phyloP scores from a whole-genome alignment of 2,797 vertebrate species.

The Sciurus vulgaris region DNA sequence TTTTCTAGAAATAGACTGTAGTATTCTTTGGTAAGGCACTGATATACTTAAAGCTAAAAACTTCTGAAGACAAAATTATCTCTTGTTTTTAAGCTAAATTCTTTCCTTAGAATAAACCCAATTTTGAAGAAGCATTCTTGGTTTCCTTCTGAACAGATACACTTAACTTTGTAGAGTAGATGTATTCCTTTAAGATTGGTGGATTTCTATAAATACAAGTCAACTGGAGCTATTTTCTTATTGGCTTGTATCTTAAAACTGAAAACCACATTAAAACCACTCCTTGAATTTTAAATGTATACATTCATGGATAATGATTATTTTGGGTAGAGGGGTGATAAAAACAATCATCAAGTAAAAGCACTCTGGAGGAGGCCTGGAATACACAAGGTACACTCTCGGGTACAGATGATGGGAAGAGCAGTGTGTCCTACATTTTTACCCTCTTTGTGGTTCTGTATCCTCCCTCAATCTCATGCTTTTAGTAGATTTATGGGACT shows the following conservation, averaged over 20 bases:
- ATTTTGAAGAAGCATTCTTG: background rate
- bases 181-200: background rate
- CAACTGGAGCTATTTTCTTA: conserved; percentile 12
- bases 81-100: conserved; percentile 49
- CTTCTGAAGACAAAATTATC: conserved; percentile 10
- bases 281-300: conserved; percentile 41
- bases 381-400: background rate
- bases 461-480: background rate
- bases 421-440: background rate
- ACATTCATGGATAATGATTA: conserved; percentile 54
- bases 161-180: background rate
- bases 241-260: conserved; percentile 36
- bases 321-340: conserved; percentile 9
- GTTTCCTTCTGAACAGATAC: background rate
- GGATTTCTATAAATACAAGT: background rate
- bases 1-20: conserved; percentile 48
- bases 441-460: background rate
- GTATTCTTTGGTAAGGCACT: background rate
- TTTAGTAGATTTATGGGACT: background rate
- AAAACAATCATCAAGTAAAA: conserved; percentile 3
- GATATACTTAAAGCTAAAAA: conserved; percentile 5
- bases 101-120: background rate
- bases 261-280: conserved; percentile 49
- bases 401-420: background rate
- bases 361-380: background rate